phyloP scores from a whole-genome alignment of 2,797 vertebrate species.

The Huso huso region DNA sequence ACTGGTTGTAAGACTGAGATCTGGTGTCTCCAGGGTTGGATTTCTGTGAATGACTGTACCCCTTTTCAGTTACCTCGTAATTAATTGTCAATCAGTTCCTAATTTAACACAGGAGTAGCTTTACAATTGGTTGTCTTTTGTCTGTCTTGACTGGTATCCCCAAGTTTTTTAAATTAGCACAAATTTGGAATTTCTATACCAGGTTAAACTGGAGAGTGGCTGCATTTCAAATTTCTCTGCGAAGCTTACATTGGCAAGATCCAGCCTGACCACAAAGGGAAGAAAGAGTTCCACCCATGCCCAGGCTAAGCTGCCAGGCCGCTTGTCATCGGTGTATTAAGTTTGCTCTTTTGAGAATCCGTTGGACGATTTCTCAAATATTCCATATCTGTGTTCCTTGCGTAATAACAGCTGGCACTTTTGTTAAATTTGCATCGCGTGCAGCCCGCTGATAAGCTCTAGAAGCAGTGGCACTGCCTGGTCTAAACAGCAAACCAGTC shows the following conservation, averaged over 20 bases:
- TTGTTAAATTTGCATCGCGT: constrained; percentile 14
- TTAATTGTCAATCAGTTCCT: not conserved
- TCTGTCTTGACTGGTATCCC: not conserved
- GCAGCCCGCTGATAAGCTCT: constrained; percentile 16
- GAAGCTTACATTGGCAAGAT: not conserved
- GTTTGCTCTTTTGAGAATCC: constrained; percentile 13
- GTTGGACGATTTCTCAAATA: not conserved
- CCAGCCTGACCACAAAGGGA: constrained; percentile 5
- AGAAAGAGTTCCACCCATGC: not conserved
- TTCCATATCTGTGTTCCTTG: constrained; percentile 2
- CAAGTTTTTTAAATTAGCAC: not conserved
- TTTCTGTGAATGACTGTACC: not conserved
- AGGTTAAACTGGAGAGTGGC: not conserved
- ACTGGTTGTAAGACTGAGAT: not conserved
- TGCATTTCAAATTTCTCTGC: not conserved
- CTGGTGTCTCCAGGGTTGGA: not conserved
- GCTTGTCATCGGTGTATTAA: constrained; percentile 13
- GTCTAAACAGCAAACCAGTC: not conserved
- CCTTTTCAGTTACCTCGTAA: not conserved
- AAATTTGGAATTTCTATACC: not conserved
- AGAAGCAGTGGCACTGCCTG: not conserved
- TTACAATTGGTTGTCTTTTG: not conserved
- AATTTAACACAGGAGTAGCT: not conserved
- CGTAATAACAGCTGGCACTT: constrained; percentile 11
- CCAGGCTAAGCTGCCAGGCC: not conserved